Evolutionary conservation across 35 echinoderm and acorn worm genomes (phyloP).

Genomic region (Lytechinus variegatus): DNA sequence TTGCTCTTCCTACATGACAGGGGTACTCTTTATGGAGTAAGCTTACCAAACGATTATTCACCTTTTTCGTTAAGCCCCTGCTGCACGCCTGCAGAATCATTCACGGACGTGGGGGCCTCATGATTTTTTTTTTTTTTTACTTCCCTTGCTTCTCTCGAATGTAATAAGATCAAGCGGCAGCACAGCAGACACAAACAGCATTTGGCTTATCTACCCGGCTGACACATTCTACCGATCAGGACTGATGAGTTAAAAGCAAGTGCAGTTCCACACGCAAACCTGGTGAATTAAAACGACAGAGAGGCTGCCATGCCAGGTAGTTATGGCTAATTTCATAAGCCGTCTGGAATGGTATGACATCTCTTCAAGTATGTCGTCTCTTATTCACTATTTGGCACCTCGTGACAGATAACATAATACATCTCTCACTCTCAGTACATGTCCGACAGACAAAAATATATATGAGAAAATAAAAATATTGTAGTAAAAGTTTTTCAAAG

Average conservation of each 20-base stretch:
- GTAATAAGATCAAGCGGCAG: slow-evolving; percentile 34
- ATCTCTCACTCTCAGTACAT: not conserved
- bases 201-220: slow-evolving; percentile 4
- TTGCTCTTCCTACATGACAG: not conserved
- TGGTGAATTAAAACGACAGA: not conserved
- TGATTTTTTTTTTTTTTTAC: not conserved
- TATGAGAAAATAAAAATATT: not conserved
- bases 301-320: not conserved
- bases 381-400: not conserved
- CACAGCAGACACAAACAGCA: slow-evolving; percentile 35
- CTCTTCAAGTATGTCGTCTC: not conserved
- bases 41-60: not conserved
- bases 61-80: not conserved
- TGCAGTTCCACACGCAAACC: slow-evolving; percentile 13
- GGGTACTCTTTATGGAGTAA: not conserved
- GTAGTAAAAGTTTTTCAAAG: no score
- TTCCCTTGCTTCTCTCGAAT: not conserved
- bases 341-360: not conserved
- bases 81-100: slow-evolving; percentile 26
- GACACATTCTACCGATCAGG: not conserved
- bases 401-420: not conserved
- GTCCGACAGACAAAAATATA: no score
- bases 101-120: not conserved
- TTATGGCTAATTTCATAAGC: not conserved
- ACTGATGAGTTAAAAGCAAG: slow-evolving; percentile 45